Conservation (phyloP, 1,140 invertebrate species). For the Tetragnatha versicolor region DNA sequence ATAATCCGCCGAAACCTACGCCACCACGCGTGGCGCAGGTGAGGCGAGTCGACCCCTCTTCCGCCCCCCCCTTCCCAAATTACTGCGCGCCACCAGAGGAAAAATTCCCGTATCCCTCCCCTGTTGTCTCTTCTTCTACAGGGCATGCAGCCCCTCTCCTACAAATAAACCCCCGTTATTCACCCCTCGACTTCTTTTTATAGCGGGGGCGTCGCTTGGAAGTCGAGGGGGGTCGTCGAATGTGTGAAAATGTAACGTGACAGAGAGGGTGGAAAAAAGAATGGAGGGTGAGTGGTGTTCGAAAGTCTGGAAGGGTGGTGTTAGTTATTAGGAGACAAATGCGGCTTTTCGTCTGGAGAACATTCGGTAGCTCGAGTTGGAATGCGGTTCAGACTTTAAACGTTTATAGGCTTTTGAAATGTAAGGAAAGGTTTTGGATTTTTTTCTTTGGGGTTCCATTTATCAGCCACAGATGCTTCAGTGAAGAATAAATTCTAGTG, state of each 20-base stretch:
- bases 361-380: neutral
- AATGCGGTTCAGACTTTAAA: too few relatives aligned
- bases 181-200: constrained; percentile 30
- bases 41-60: constrained; percentile 17
- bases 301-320: neutral
- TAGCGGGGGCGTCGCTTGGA: constrained; percentile 7
- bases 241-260: constrained; percentile 25
- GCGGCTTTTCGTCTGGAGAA: neutral
- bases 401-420: too few relatives aligned
- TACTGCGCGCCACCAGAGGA: constrained; percentile 10
- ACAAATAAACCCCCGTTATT: constrained; percentile 9
- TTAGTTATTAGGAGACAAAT: neutral
- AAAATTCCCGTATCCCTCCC: constrained; percentile 22
- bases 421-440: too few relatives aligned
- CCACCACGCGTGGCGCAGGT: constrained; percentile 46
- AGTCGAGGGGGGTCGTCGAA: neutral
- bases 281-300: neutral
- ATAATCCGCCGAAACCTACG: constrained; percentile 39
- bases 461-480: too few relatives aligned
- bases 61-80: constrained; percentile 13
- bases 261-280: neutral
- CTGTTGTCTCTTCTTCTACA: neutral
- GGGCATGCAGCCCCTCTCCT: neutral
- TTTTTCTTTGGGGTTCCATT: too few relatives aligned
- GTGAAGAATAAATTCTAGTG: too few relatives aligned